Evolutionary conservation across 2,888 invertebrate genomes (phyloP).

Genomic region (Perithous albicinctus): DNA sequence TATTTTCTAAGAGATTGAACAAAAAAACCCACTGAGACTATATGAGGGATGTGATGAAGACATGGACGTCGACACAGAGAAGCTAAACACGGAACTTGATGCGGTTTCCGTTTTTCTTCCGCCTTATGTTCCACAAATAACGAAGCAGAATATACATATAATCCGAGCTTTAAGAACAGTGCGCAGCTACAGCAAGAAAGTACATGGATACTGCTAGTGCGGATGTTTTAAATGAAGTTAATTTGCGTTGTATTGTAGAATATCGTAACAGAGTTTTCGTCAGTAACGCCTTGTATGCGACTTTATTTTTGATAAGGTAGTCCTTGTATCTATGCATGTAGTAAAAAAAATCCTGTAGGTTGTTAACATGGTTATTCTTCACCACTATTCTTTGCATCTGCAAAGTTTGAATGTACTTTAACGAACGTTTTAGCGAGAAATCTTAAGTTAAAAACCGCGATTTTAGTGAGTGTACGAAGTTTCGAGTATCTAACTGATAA

Average conservation of each 20-base stretch:
- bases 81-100: constrained; percentile 7
- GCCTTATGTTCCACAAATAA: constrained; percentile 21
- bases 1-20: constrained; percentile 10
- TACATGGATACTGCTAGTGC: constrained; percentile 35
- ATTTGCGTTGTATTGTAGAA: constrained; percentile 30
- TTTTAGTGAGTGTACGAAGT: too few species aligned
- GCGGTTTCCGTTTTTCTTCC: constrained; percentile 6
- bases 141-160: constrained; percentile 26
- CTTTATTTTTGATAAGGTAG: neutral
- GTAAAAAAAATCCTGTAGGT: too few species aligned
- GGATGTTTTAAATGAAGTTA: constrained; percentile 11
- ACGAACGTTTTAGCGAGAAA: too few species aligned
- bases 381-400: too few species aligned
- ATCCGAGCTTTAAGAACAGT: constrained; percentile 16
- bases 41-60: constrained; percentile 21
- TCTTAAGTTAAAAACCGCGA: too few species aligned
- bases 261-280: neutral
- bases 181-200: constrained; percentile 37
- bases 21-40: constrained; percentile 8
- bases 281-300: neutral
- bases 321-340: too few species aligned
- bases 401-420: too few species aligned
- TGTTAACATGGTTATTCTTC: too few species aligned
- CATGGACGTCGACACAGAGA: neutral
- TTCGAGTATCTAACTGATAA: too few species aligned